Evolutionary conservation across 2,113 vertebrate genomes (phyloP).

Genomic region (Pao palembangensis): DNA sequence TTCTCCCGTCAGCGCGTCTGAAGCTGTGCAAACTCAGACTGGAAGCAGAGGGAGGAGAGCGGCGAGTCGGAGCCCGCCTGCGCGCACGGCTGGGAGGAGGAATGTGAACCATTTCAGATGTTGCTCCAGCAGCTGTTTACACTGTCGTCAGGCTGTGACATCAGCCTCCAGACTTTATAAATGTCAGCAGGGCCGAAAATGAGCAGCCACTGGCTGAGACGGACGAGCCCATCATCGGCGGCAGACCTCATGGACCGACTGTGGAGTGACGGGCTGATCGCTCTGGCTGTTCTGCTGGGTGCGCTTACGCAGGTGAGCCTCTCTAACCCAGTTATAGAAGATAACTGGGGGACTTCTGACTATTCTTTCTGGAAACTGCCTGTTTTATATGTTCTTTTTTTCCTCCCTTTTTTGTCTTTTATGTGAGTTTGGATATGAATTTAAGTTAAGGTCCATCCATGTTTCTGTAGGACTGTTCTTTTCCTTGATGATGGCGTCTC

Average conservation of each 20-base stretch:
- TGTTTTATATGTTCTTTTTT: too few species aligned
- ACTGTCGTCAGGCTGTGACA: constrained; percentile 74
- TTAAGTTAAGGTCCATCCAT: too few species aligned
- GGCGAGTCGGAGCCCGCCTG: constrained; percentile 25
- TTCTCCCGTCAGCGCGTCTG: constrained; percentile 49
- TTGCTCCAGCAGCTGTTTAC: constrained; percentile 73
- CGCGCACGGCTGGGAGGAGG: constrained; percentile 64
- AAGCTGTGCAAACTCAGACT: constrained; percentile 59
- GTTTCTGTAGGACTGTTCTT: too few species aligned
- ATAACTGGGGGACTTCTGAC: too few species aligned
- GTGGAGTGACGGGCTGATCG: constrained; percentile 37
- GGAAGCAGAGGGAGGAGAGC: constrained; percentile 49
- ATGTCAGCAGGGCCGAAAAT: constrained; percentile 58
- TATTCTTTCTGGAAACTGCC: too few species aligned
- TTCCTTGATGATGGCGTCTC: too few species aligned
- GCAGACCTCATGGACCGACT: constrained; percentile 60
- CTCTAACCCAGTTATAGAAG: too few species aligned
- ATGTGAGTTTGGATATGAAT: too few species aligned
- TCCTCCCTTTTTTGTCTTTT: too few species aligned
- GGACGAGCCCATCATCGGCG: constrained; percentile 39
- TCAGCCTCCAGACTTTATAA: constrained; percentile 77
- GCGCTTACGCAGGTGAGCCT: constrained; percentile 70
- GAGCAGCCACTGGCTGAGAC: constrained; percentile 47
- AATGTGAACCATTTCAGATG: constrained; percentile 79
- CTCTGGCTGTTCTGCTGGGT: constrained; percentile 61